phyloP scores from a whole-genome alignment of 2,113 vertebrate genomes.

The Strix aluco region DNA sequence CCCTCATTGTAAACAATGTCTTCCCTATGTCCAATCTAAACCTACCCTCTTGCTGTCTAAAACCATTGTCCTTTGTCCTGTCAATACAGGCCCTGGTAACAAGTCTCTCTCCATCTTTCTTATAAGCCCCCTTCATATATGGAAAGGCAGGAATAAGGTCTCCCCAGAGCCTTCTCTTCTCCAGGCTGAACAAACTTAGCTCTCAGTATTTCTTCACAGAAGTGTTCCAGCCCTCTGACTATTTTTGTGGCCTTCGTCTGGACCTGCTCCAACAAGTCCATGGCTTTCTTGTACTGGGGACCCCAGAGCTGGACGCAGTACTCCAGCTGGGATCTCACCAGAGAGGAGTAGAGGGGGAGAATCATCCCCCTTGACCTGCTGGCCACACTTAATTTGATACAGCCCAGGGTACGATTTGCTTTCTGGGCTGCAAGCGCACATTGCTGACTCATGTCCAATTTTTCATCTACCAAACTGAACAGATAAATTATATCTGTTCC shows the following conservation, averaged over 20 bases:
- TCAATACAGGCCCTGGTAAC: neutral
- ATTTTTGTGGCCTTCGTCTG: neutral
- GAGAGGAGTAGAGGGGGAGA: neutral
- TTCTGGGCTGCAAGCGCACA: neutral
- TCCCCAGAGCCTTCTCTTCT: neutral
- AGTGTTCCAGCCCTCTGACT: neutral
- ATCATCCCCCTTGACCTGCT: accelerated
- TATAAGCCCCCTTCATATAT: neutral
- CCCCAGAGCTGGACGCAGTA: neutral
- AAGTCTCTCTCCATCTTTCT: neutral
- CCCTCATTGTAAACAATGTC: neutral
- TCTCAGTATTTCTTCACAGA: neutral
- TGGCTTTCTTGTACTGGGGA: neutral
- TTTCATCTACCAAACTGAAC: neutral
- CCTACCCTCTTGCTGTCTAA: neutral
- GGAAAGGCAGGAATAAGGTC: neutral
- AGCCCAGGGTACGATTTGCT: accelerated
- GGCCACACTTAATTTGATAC: accelerated
- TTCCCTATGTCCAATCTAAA: neutral
- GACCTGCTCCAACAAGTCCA: accelerated
- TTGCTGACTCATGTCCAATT: neutral
- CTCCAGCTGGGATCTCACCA: neutral
- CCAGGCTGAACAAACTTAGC: neutral
- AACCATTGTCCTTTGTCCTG: neutral
- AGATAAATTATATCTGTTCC: neutral